Conservation (phyloP, 2,113 vertebrate genomes). For the Notiomystis cincta region DNA sequence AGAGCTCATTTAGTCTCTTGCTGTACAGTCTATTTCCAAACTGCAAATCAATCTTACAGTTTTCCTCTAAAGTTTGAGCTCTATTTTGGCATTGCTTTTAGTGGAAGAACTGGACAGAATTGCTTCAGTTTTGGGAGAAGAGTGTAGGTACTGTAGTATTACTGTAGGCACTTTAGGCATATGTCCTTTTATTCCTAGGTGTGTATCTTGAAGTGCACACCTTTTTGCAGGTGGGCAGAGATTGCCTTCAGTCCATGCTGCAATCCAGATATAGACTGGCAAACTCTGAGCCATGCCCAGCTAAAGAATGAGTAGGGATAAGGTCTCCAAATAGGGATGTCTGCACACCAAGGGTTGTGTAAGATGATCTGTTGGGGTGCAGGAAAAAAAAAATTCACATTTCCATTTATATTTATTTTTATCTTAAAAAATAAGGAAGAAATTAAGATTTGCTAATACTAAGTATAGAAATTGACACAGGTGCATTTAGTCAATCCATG, state of each 20-base stretch:
- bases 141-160: background rate
- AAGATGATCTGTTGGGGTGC: rapidly evolving
- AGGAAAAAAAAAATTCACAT: background rate
- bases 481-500: background rate
- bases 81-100: background rate
- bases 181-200: background rate
- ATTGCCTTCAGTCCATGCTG: background rate
- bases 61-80: background rate
- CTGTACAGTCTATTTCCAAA: conserved; percentile 23
- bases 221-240: background rate
- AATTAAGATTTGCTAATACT: background rate
- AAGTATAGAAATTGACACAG: background rate
- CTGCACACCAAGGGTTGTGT: background rate
- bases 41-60: background rate
- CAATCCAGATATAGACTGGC: background rate
- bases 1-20: background rate
- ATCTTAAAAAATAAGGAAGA: background rate
- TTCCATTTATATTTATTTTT: background rate
- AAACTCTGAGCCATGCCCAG: background rate
- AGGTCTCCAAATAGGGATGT: background rate
- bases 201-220: background rate
- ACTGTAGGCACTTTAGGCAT: background rate
- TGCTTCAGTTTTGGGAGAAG: background rate
- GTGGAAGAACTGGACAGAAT: background rate
- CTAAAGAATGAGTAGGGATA: background rate